Evolutionary conservation across 2,113 vertebrate genomes (phyloP), one percentile per base, ranked within the genome.

Genomic region (Plecturocebus donacophilus): DNA sequence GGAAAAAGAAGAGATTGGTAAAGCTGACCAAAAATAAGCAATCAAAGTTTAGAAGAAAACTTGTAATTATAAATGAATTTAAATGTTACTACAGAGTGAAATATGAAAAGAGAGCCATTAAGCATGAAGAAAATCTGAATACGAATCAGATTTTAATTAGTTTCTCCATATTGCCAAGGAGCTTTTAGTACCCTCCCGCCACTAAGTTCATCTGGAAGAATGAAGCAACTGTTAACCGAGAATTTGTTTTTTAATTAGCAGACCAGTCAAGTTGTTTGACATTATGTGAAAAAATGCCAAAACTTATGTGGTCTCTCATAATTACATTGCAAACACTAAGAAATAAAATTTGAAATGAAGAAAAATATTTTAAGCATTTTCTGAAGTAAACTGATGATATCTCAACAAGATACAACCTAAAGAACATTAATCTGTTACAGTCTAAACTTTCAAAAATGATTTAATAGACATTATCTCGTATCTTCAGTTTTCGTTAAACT

Each of bases 361-460:
- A 70, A 66, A 75, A 87, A 75, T 20, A 84, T 93, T 90, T 84
- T 70, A 75, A 87, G 45, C 20, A 75, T 32, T 68, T 88, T 93
- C 38, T 89, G 47, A 80, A 80, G 11, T 76, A 81, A 54, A 2
- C 14, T 32, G 52, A 75, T 91, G 25, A 81, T 38, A 35, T 85
- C 10, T 71, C 42, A 75, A 56, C 20, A 88, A 84, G 16, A 73
- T 0, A 47, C 3, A 45, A 32, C 83, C 20, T 75, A 8, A 79
- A 93, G 14, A 93, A 82, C 13, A 27, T 27, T 49, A 45, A 58
- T 42, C 49, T 13, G 47, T 76, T 70, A 19, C 40, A 56, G 32
- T 56, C 23, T 88, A 42, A 77, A 54, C 30, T 81, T 88, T 76
- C 16, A 82, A 94, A 96, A 86, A 56, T 27, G 56, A 87, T 70